These are phyloP conservation scores for Hemichromis elongatus DNA, from an alignment of 2,113 vertebrate genomes.

Conservation along the genomic window DNA sequence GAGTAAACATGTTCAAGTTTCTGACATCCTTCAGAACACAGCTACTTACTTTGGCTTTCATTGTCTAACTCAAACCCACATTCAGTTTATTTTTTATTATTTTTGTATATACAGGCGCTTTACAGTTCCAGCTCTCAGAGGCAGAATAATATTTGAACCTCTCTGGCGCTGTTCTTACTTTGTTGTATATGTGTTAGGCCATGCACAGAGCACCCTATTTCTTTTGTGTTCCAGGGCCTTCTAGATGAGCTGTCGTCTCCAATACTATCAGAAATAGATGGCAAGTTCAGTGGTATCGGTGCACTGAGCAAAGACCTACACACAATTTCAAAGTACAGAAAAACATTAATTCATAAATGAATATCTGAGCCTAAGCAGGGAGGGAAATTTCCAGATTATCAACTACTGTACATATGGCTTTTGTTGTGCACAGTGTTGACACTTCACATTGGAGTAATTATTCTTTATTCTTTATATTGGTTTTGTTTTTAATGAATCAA, in stretches of 20 bases:
- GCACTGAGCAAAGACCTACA: conserved; percentile 7
- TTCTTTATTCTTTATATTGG: not conserved
- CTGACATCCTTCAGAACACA: not conserved
- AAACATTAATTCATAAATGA: conserved; percentile 11
- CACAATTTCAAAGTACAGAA: conserved; percentile 36
- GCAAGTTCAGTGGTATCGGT: conserved; percentile 39
- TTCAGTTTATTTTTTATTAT: not conserved
- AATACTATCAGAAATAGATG: conserved; percentile 49
- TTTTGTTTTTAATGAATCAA: not conserved
- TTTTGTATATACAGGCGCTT: not conserved
- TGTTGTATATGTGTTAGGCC: not conserved
- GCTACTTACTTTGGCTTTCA: not conserved
- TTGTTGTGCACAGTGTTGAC: not conserved
- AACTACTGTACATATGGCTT: not conserved
- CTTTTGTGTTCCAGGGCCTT: conserved; percentile 14
- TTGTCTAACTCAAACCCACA: not conserved
- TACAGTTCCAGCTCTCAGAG: not conserved
- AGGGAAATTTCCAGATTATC: conserved; percentile 7
- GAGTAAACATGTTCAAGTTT: not conserved
- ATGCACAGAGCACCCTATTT: conserved; percentile 35
- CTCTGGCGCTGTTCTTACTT: not conserved
- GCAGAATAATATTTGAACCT: conserved; percentile 3
- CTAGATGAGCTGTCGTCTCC: conserved; percentile 53
- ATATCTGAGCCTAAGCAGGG: not conserved
- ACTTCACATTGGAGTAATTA: not conserved